Evolutionary conservation across 2,113 vertebrate species (phyloP), one percentile per base, ranked within the genome.

Genomic region (Gymnocephalus cernua): DNA sequence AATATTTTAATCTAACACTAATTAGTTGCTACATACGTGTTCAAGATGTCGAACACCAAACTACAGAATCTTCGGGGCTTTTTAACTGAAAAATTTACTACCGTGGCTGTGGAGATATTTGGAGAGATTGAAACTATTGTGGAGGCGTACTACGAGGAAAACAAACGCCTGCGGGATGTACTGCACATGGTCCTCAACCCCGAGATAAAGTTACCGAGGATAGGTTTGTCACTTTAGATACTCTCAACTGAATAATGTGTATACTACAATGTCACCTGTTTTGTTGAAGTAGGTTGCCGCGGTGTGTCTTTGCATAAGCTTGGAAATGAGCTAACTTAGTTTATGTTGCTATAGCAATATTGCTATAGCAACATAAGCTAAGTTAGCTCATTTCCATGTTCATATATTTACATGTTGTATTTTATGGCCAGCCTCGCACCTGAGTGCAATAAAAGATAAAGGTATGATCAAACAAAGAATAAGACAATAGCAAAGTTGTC

Each of bases 61-160:
- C 51, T 84, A 0, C 21, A 77, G 23, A 12, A 8, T 0, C 84
- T 91, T 1, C 51, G 74, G 47, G 41, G n/a, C 18, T 66, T 85
- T 67, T 16, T 91, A 15, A 89, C 86, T 0, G 84, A 92, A 3
- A 82, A 80, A 1, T 78, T 92, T 11, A 88, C 82, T 0, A 13
- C 74, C 16, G 66, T 56, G n/a, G 84, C 86, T 0, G 69, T 80
- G 63, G 86, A 91, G 12, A 44, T 92, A 9, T 89, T 86, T 16
- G 48, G 14, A 44, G 82, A 91, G 47, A 78, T 88, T 12, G 82
- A 89, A 35, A 44, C 10, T 47, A 81, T 91, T 9, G 67, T 90
- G 0, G 81, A 77, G 61, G 38, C 50, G 0, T 86, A 56, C n/a
- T 63, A 25, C 15, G 86, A 90, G 11, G 89, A 91, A 79, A 91